Percentiles rank a stretch among this genome's conserved stretches.
Conservation (phyloP, 2,797 vertebrate species). For the Chiroxiphia lanceolata region DNA sequence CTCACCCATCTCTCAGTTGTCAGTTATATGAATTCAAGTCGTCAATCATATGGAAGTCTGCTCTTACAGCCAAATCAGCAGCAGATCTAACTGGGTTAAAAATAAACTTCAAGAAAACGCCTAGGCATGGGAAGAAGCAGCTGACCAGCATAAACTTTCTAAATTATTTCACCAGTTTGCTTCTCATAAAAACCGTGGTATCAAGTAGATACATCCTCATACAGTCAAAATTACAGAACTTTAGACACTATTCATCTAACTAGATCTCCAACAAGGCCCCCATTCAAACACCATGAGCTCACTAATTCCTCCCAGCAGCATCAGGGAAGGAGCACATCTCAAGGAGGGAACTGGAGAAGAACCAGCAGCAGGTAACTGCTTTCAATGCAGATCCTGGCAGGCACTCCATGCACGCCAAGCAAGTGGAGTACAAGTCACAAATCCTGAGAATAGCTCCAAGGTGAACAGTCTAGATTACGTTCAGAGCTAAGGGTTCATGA, state of each 20-base stretch:
- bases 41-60: background rate
- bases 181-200: background rate
- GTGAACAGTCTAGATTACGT: background rate
- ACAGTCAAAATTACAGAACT: background rate
- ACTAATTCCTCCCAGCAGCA: background rate
- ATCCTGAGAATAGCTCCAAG: background rate
- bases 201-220: background rate
- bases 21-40: conserved; percentile 21
- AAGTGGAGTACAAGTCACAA: background rate
- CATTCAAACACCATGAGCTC: background rate
- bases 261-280: background rate
- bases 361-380: background rate
- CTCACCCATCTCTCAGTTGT: conserved; percentile 25
- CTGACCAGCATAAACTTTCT: conserved; percentile 23
- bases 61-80: conserved; percentile 27
- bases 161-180: background rate
- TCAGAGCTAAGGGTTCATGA: background rate
- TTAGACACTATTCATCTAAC: background rate
- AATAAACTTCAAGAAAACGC: conserved; percentile 38
- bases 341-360: background rate
- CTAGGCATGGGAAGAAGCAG: background rate
- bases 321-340: background rate
- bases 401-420: background rate
- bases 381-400: background rate
- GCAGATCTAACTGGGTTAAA: conserved; percentile 35